These are phyloP conservation scores for Oscheius sp. DNA, from an alignment of 2,888 invertebrate genomes.

Conservation along the genomic window DNA sequence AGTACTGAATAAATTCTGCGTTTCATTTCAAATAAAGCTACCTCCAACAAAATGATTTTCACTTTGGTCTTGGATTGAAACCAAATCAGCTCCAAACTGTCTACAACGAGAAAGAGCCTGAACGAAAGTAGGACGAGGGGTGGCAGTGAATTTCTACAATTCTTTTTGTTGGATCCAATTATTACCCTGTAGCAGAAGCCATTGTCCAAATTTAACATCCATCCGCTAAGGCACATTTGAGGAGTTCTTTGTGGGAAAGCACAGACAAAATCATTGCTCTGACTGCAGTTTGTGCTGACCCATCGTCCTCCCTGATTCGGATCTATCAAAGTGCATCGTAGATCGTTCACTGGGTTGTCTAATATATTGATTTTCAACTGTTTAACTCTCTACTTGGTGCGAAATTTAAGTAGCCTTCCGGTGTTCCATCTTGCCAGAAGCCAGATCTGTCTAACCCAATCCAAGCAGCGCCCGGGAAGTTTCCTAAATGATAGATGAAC, in stretches of 20 bases:
- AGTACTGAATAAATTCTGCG: not conserved
- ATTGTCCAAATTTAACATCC: not conserved
- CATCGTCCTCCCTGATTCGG: conserved; percentile 1
- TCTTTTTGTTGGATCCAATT: not conserved
- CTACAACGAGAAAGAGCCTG: not conserved
- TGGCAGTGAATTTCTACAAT: not conserved
- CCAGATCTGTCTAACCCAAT: conserved; percentile 18
- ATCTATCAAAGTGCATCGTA: conserved; percentile 17
- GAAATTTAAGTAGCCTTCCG: not conserved
- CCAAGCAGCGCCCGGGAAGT: conserved; percentile 1
- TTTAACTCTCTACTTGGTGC: not conserved
- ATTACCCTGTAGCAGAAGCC: conserved; percentile 18
- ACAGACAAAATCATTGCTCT: conserved; percentile 6
- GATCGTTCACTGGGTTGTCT: conserved; percentile 1
- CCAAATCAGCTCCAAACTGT: conserved; percentile 7
- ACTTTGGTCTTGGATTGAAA: not conserved
- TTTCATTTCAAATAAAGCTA: too few relatives aligned
- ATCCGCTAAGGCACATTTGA: not conserved
- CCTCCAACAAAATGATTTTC: conserved; percentile 12
- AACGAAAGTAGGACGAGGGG: not conserved
- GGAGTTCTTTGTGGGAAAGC: not conserved
- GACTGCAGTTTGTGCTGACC: conserved; percentile 3
- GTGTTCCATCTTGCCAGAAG: conserved; percentile 13
- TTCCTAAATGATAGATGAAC: not conserved
- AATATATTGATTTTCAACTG: not conserved